A percentile compares a stretch with the other conserved stretches of the same genome.
Evolutionary conservation across 2,113 vertebrate genomes (phyloP).

Genomic region (Progne subis): DNA sequence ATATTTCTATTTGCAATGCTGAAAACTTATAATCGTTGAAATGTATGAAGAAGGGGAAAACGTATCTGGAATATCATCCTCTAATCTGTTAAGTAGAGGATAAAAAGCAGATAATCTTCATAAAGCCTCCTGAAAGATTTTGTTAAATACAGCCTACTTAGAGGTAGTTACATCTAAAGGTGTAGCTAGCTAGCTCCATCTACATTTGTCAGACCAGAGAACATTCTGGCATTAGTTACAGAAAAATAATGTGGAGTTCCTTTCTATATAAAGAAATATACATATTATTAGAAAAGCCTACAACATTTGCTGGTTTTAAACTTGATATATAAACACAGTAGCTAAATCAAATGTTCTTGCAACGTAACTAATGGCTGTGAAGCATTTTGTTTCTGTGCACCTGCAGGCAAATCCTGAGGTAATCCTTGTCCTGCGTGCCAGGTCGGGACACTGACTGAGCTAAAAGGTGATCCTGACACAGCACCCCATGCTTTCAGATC

Average conservation of each 20-base stretch:
- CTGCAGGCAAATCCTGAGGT: neutral
- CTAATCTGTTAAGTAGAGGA: constrained; percentile 16
- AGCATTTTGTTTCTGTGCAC: neutral
- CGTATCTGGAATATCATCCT: neutral
- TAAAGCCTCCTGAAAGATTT: neutral
- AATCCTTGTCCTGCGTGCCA: neutral
- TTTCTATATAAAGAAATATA: neutral
- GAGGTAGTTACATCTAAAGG: neutral
- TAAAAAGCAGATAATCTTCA: neutral
- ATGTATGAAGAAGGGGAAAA: neutral
- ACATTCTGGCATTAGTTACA: neutral
- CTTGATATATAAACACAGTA: neutral
- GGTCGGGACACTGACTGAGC: neutral
- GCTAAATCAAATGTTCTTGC: neutral
- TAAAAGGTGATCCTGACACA: neutral
- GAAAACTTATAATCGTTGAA: neutral
- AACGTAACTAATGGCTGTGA: neutral
- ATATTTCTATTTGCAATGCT: neutral
- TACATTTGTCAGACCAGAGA: neutral
- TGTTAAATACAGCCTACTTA: neutral
- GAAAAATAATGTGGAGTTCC: neutral
- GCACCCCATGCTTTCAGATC: neutral
- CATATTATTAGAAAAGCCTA: neutral
- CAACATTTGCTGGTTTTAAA: neutral
- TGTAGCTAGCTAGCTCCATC: neutral